Evolutionary conservation across 2,888 invertebrate genomes (phyloP).

Genomic region (Rhingia rostrata): DNA sequence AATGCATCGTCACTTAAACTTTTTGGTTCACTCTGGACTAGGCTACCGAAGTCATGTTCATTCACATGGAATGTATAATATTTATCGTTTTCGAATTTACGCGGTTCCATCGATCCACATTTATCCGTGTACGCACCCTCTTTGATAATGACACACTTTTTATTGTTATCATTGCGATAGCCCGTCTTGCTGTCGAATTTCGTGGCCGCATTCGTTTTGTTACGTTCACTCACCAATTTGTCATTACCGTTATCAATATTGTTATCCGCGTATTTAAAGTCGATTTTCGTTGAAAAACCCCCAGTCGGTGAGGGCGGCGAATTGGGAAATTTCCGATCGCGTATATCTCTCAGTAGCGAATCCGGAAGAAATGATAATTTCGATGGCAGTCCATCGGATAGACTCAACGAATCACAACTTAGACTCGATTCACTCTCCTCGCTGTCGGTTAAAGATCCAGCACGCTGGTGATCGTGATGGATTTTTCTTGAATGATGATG

Average conservation of each 20-base stretch:
- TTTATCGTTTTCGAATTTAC: conserved; percentile 88
- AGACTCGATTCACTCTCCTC: conserved; percentile 88
- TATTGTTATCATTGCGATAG: conserved; percentile 70
- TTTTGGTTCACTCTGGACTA: conserved; percentile 76
- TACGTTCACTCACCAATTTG: conserved; percentile 69
- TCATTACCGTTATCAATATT: conserved; percentile 51
- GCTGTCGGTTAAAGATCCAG: conserved; percentile 86
- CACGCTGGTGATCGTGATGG: conserved; percentile 80
- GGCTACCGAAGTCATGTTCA: conserved; percentile 83
- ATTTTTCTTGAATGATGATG: conserved; percentile 82
- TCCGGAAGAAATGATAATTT: conserved; percentile 86
- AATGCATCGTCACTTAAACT: conserved; percentile 86
- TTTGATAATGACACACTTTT: conserved; percentile 76
- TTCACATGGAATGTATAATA: conserved; percentile 93
- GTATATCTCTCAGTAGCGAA: conserved; percentile 88
- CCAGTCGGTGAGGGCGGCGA: conserved; percentile 33
- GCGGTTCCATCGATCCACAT: conserved; percentile 77
- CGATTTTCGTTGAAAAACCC: conserved; percentile 58
- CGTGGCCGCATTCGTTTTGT: conserved; percentile 48
- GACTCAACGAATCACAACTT: conserved; percentile 92
- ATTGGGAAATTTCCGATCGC: conserved; percentile 84
- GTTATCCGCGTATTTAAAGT: conserved; percentile 53
- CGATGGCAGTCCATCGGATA: conserved; percentile 84
- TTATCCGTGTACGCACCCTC: conserved; percentile 76
- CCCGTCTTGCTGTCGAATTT: conserved; percentile 48